phyloP scores from a whole-genome alignment of 2,888 invertebrate genomes.

The Drosophila hawaiiensis region DNA sequence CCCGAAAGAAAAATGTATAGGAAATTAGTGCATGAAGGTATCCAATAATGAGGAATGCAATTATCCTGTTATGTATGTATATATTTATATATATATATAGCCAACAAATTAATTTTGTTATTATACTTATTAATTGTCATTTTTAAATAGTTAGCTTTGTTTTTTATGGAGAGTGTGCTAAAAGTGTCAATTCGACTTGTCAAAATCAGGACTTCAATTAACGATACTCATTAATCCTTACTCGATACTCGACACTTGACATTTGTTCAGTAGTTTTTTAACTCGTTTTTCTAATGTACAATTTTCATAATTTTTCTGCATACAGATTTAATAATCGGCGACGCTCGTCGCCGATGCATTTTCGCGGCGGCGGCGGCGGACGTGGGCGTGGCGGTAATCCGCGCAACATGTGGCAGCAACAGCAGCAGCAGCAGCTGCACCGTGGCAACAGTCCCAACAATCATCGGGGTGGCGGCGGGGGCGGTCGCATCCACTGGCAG shows the following conservation, averaged over 20 bases:
- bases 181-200: background rate
- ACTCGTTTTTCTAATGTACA: background rate
- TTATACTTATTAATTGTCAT: background rate
- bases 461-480: conserved; percentile 69
- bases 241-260: background rate
- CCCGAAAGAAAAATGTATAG: background rate
- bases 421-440: conserved; percentile 43
- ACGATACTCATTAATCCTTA: background rate
- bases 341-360: conserved; percentile 80
- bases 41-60: background rate
- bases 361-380: conserved; percentile 64
- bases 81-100: background rate
- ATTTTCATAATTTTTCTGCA: background rate
- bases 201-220: background rate
- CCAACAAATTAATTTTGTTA: background rate
- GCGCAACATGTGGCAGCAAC: conserved; percentile 69
- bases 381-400: conserved; percentile 70
- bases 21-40: background rate
- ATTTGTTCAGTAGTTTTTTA: background rate
- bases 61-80: background rate
- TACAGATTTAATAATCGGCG: conserved; percentile 82
- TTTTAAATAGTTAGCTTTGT: background rate
- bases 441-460: conserved; percentile 76
- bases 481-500: conserved; percentile 80
- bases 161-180: background rate